phyloP scores from a whole-genome alignment of 2,888 invertebrate genomes.

The Epirrita christyi region DNA sequence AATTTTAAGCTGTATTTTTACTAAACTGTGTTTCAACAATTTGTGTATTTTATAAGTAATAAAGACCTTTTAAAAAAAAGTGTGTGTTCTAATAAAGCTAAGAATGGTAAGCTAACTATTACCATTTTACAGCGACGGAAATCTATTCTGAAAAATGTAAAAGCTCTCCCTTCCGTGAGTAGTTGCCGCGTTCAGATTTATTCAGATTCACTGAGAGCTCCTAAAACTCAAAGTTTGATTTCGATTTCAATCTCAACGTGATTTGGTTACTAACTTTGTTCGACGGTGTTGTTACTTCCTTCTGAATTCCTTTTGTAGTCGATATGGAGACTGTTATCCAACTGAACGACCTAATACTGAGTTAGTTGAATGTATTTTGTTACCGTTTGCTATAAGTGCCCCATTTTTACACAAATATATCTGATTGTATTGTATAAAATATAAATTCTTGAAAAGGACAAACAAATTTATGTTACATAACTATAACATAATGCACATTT shows the following conservation, averaged over 20 bases:
- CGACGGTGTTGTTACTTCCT: slow-evolving; percentile 16
- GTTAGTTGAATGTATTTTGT: slow-evolving; percentile 5
- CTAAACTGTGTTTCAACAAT: too few species aligned
- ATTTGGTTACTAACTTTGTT: slow-evolving; percentile 37
- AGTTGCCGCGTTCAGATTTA: slow-evolving; percentile 21
- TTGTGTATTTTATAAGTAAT: too few species aligned
- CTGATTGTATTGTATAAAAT: too few species aligned
- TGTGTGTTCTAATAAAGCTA: neutral
- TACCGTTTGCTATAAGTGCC: neutral
- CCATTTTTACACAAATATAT: too few species aligned
- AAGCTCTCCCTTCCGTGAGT: neutral
- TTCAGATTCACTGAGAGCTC: slow-evolving; percentile 30
- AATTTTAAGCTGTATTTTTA: too few species aligned
- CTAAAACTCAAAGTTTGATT: slow-evolving; percentile 45
- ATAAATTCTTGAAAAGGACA: too few species aligned
- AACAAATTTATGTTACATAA: too few species aligned
- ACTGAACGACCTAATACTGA: slow-evolving; percentile 5
- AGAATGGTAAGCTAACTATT: neutral
- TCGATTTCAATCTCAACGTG: slow-evolving; percentile 47
- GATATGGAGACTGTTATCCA: slow-evolving; percentile 1
- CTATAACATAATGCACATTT: too few species aligned
- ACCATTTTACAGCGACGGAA: neutral
- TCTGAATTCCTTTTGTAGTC: slow-evolving; percentile 16
- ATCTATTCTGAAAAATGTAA: neutral
- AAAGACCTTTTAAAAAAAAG: too few species aligned